Percentiles rank a stretch among this genome's conserved stretches.
Evolutionary conservation across 2,888 invertebrate species (phyloP).

Genomic region (Zygothrica quintamaculata): DNA sequence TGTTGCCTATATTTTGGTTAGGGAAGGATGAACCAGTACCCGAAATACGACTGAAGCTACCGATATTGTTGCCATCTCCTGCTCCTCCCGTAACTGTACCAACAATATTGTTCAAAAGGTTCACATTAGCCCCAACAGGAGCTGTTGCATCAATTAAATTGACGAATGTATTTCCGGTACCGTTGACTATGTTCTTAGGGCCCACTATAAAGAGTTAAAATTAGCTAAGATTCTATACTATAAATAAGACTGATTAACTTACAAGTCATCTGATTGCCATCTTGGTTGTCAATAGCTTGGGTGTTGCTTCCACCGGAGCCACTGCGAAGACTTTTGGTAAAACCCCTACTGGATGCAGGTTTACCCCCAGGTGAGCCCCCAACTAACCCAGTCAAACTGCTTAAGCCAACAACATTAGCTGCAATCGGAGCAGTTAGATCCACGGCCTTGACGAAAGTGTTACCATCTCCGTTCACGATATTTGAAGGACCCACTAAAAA

Average conservation of each 20-base stretch:
- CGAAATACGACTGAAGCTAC: no score
- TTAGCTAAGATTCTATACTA: background rate
- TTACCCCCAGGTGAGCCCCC: background rate
- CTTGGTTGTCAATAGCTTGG: no score
- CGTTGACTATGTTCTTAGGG: background rate
- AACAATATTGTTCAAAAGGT: slow-evolving; percentile 7
- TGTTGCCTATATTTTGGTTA: slow-evolving; percentile 10
- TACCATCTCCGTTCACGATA: slow-evolving; percentile 15
- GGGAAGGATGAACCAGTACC: background rate
- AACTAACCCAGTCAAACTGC: background rate
- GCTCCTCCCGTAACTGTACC: slow-evolving; percentile 13
- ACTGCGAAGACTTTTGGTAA: no score
- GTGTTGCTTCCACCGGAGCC: no score
- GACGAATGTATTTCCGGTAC: background rate
- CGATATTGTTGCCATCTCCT: no score
- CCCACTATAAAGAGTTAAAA: background rate
- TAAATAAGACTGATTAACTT: no score
- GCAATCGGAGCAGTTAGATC: background rate
- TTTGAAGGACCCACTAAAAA: slow-evolving; percentile 15
- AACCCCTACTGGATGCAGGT: no score
- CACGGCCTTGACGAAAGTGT: background rate
- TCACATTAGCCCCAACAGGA: slow-evolving; percentile 5
- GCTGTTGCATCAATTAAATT: background rate
- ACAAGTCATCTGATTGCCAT: no score
- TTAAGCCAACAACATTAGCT: background rate